Percentiles rank a stretch among this genome's conserved stretches.
Evolutionary conservation across 2,888 invertebrate species (phyloP).

Genomic region (Malacosoma neustria): DNA sequence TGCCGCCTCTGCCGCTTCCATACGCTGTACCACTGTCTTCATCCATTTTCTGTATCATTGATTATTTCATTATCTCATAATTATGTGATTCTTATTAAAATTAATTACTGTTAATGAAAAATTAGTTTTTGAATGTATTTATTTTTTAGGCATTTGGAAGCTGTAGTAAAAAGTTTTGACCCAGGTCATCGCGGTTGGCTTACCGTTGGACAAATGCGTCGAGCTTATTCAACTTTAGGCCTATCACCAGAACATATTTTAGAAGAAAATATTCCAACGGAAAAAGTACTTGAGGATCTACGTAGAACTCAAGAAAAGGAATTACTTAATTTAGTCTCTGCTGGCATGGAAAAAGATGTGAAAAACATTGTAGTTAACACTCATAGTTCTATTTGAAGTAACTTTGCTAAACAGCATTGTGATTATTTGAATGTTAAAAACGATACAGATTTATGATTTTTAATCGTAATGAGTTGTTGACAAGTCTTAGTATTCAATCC

Average conservation of each 20-base stretch:
- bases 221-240: slow-evolving; percentile 43
- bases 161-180: slow-evolving; percentile 58
- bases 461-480: too few species aligned
- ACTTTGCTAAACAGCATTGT: too few species aligned
- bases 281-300: slow-evolving; percentile 27
- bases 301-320: slow-evolving; percentile 38
- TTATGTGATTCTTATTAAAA: too few species aligned
- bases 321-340: slow-evolving; percentile 32
- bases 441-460: slow-evolving; percentile 1
- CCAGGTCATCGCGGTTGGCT: slow-evolving; percentile 57
- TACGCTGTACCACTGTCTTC: too few species aligned
- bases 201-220: slow-evolving; percentile 45
- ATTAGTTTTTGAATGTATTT: too few species aligned
- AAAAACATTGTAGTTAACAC: slow-evolving; percentile 7
- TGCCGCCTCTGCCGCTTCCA: too few species aligned
- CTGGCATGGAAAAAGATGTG: slow-evolving; percentile 22
- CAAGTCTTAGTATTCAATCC: too few species aligned
- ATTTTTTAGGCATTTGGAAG: slow-evolving; percentile 42
- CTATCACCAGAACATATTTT: slow-evolving; percentile 25
- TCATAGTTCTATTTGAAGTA: slow-evolving; percentile 1
- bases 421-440: too few species aligned
- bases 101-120: too few species aligned
- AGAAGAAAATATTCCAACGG: slow-evolving; percentile 31
- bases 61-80: too few species aligned
- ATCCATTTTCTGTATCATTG: too few species aligned